A percentile compares a stretch with the other conserved stretches of the same genome.
phyloP scores from a whole-genome alignment of 2,113 vertebrate genomes.

The Oreochromis aureus region DNA sequence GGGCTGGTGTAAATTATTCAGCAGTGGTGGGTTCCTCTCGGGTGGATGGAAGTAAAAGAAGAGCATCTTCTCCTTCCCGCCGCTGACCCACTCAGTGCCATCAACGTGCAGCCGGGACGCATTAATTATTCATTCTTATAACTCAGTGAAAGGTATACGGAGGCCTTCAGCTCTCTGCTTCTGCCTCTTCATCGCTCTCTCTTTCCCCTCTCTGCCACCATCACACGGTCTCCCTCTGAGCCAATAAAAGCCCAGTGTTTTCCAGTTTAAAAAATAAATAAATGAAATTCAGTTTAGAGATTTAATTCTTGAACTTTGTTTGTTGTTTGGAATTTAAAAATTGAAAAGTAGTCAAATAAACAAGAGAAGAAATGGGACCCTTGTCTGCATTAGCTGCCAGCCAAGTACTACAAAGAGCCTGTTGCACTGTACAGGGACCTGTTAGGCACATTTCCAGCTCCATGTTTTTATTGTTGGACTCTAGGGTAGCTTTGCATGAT shows the following conservation, averaged over 20 bases:
- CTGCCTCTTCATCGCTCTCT: neutral
- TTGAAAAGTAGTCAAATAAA: neutral
- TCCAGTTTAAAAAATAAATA: neutral
- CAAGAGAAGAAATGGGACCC: neutral
- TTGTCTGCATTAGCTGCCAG: neutral
- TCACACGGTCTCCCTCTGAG: neutral
- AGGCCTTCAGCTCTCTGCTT: neutral
- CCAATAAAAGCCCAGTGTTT: neutral
- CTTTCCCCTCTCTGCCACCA: neutral
- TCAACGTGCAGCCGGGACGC: conserved; percentile 18
- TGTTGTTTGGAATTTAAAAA: neutral
- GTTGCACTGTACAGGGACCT: neutral
- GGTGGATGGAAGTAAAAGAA: conserved; percentile 33
- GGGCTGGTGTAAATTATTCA: conserved; percentile 56
- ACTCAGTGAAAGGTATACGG: conserved; percentile 20
- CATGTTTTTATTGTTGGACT: neutral
- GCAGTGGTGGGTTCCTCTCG: conserved; percentile 29
- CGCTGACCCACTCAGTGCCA: conserved; percentile 20
- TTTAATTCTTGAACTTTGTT: neutral
- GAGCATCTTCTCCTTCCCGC: conserved; percentile 8
- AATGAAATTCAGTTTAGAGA: neutral
- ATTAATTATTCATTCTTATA: conserved; percentile 49
- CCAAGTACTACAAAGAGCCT: neutral
- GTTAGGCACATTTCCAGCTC: neutral
- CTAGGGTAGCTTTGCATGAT: neutral